Conservation (phyloP, 1,140 invertebrate genomes). For the Bombus picipes region DNA sequence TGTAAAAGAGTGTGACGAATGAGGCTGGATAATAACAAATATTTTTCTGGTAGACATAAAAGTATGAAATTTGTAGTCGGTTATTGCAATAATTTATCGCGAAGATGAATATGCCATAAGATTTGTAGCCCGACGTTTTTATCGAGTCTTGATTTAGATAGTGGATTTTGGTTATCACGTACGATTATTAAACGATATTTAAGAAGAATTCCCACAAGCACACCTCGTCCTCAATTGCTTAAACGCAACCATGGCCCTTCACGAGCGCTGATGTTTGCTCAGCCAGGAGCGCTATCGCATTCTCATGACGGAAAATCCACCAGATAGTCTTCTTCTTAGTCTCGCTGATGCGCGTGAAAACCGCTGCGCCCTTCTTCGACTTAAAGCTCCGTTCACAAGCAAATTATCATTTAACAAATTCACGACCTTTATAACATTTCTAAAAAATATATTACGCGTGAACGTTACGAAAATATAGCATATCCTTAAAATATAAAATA, state of each 20-base stretch:
- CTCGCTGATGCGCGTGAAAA: slow-evolving; percentile 8
- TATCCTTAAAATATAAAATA: too few species aligned
- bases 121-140: background rate
- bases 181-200: slow-evolving; percentile 21
- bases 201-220: slow-evolving; percentile 27
- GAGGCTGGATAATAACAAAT: background rate
- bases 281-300: slow-evolving; percentile 61
- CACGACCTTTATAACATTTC: background rate
- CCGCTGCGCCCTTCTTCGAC: slow-evolving; percentile 8
- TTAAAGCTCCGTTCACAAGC: slow-evolving; percentile 30
- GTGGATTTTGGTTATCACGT: background rate
- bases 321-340: slow-evolving; percentile 61
- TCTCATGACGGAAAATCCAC: slow-evolving; percentile 59
- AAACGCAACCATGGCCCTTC: slow-evolving; percentile 47
- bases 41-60: background rate
- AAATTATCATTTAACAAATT: too few species aligned
- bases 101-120: background rate
- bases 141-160: background rate
- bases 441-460: background rate
- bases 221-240: slow-evolving; percentile 8
- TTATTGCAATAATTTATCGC: background rate
- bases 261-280: slow-evolving; percentile 57
- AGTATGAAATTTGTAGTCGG: background rate
- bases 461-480: background rate
- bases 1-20: too few species aligned